Conservation (phyloP, 2,113 vertebrate species). For the Cettia cetti region DNA sequence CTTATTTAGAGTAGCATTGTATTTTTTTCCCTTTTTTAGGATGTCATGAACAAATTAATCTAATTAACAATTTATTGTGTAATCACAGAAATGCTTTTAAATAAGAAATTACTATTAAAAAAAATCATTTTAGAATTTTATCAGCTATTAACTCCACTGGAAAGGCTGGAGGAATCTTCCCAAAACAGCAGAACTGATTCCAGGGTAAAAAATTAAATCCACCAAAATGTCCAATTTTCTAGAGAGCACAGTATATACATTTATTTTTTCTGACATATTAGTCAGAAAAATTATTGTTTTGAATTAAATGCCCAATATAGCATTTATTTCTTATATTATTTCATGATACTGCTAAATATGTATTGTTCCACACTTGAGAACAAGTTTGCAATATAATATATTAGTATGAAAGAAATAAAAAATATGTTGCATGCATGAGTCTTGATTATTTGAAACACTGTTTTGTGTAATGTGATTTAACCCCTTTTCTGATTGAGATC, state of each 20-base stretch:
- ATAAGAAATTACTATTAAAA: neutral
- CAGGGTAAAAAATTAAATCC: neutral
- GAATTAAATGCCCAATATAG: neutral
- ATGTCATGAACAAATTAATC: neutral
- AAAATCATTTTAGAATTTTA: neutral
- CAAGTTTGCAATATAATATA: neutral
- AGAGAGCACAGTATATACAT: neutral
- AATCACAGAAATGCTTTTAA: neutral
- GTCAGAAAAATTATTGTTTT: neutral
- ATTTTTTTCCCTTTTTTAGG: neutral
- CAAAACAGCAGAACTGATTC: neutral
- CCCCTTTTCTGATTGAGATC: conserved; percentile 68
- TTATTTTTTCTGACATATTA: neutral
- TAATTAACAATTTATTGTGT: neutral
- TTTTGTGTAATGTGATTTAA: conserved; percentile 60
- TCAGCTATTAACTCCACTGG: neutral
- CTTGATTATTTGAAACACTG: conserved; percentile 50
- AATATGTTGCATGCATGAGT: neutral
- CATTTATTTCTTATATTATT: conserved; percentile 3
- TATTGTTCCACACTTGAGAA: neutral
- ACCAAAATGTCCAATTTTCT: neutral
- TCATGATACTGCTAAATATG: neutral
- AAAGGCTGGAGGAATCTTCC: neutral
- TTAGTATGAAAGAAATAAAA: conserved; percentile 35
- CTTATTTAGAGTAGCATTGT: neutral